Base-by-base conservation (phyloP, 2,888 invertebrate genomes). In the Protonemura montana region DNA sequence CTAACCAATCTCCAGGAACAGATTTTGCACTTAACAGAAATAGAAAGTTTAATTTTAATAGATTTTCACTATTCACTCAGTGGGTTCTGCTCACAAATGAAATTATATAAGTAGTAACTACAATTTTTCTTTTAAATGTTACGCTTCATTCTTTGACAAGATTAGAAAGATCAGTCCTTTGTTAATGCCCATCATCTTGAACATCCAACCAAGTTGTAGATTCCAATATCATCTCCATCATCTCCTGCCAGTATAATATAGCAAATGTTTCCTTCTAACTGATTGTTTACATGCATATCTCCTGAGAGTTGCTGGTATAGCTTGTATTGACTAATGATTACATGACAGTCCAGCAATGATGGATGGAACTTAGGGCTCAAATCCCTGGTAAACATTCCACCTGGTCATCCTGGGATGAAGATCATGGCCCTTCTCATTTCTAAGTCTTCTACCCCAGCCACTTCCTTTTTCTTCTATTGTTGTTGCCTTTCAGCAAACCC, bases 341-440 rank as follows among this genome's bases (percentile, higher is more conserved):
- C 86, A 86, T 87, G 35, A 85, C 87, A 85, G 87, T 88, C 87
- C 77, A 87, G 86, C 41, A 87, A 86, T 88, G 88, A 88, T 87
- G 85, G 86, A 88, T 87, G 87, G 80, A 80, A 84, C 85, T 82
- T 82, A 82, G 84, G 29, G 85, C 78, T 21, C 85, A 28, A 77
- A 29, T 59, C 27, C 16, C 84, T 82, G 41, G 88, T 87, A 87
- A 86, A 88, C 88, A 88, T 85, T 87, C 87, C 87, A 88, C 88
- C 88, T 88, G 88, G 81, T 87, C 83, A 82, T 82, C 81, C 76
- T 28, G 28, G 29, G 76, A 27, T 29, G 59, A 21, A 59, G 59
- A 59, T 59, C 59, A 59, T 59, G 59, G 59, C 59, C 59, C 59
- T 59, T 59, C 59, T 59, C 59, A 59, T 21, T 59, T 59, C 59